These are phyloP conservation scores for Melanotus villosus DNA, from an alignment of 2,888 invertebrate genomes.

Conservation along the genomic window DNA sequence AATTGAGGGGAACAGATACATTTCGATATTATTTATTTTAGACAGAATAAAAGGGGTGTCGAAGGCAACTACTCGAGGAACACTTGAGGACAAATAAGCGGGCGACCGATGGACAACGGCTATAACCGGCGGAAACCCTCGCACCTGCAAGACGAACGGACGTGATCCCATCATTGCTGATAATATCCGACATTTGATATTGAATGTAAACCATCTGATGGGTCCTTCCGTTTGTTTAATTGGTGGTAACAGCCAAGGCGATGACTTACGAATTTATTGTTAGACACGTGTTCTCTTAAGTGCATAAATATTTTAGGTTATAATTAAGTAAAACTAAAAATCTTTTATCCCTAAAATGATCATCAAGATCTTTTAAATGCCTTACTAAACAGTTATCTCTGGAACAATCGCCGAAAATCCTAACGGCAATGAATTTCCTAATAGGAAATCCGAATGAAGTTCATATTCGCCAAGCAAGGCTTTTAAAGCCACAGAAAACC, in stretches of 20 bases:
- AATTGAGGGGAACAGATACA: conserved; percentile 62
- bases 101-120: conserved; percentile 37
- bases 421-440: too few relatives aligned
- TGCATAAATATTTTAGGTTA: not conserved
- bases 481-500: too few relatives aligned
- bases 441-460: too few relatives aligned
- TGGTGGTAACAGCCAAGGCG: conserved; percentile 28
- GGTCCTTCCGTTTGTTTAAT: conserved; percentile 36
- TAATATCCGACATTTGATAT: conserved; percentile 39
- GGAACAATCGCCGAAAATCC: too few relatives aligned
- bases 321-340: conserved; percentile 4
- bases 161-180: conserved; percentile 32
- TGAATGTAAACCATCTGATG: conserved; percentile 27
- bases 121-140: conserved; percentile 27
- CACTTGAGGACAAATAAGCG: conserved; percentile 27
- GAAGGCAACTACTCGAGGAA: conserved; percentile 33
- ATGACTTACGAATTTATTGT: conserved; percentile 22
- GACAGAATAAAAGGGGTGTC: conserved; percentile 30
- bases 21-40: conserved; percentile 56
- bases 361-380: too few relatives aligned
- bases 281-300: not conserved
- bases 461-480: too few relatives aligned
- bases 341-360: too few relatives aligned
- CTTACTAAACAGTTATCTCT: too few relatives aligned
- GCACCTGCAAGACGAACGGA: conserved; percentile 37